phyloP scores from a whole-genome alignment of 2,113 vertebrate species.

The Tor tambroides region DNA sequence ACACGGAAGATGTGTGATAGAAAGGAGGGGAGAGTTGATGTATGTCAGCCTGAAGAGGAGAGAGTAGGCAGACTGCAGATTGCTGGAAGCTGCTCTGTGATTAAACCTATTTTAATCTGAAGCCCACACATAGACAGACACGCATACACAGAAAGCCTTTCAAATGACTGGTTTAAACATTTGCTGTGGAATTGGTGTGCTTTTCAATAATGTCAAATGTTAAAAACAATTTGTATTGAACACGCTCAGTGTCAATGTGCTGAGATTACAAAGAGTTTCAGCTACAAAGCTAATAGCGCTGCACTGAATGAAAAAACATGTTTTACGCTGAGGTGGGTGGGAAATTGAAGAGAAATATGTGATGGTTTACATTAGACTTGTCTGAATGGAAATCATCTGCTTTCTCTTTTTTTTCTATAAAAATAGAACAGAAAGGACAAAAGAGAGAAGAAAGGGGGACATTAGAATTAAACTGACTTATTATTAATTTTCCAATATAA shows the following conservation, averaged over 20 bases:
- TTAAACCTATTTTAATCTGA: constrained; percentile 57
- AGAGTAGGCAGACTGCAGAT: constrained; percentile 52
- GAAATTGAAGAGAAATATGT: not conserved
- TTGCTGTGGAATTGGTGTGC: not conserved
- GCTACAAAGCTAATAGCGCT: not conserved
- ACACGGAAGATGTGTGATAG: constrained; percentile 13
- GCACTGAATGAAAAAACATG: not conserved
- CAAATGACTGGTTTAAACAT: not conserved
- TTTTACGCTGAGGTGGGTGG: not conserved
- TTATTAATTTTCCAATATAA: not conserved
- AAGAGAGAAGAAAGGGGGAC: not conserved
- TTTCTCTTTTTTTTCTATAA: not conserved
- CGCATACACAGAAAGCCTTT: constrained; percentile 8
- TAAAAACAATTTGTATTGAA: not conserved
- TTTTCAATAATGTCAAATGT: not conserved
- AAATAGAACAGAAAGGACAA: not conserved
- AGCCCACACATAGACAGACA: constrained; percentile 36
- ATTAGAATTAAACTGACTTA: not conserved
- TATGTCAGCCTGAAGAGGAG: constrained; percentile 24
- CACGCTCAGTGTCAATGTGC: not conserved
- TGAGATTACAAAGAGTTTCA: not conserved
- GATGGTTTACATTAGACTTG: not conserved
- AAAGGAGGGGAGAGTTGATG: constrained; percentile 11
- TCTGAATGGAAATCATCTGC: not conserved
- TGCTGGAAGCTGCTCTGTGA: constrained; percentile 47